Percentiles rank a stretch among this genome's conserved stretches.
phyloP scores from a whole-genome alignment of 2,797 vertebrate genomes.

The Oryzias sinensis region DNA sequence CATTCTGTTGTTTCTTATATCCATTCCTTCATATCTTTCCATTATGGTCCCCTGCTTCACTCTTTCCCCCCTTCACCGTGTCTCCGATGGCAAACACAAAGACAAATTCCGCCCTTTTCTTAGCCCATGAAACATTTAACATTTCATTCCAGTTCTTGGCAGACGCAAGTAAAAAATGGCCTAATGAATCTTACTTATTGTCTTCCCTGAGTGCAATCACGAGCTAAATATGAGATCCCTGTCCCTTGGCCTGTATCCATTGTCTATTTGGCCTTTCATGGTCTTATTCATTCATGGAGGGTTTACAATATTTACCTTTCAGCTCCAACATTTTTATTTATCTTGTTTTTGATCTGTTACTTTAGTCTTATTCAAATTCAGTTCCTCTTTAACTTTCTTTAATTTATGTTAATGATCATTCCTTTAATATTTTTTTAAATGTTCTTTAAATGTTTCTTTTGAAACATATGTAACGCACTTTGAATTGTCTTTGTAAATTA shows the following conservation, averaged over 20 bases:
- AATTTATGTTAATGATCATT: too few species aligned
- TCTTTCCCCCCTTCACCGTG: constrained; percentile 45
- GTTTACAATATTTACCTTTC: constrained; percentile 54
- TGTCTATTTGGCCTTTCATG: constrained; percentile 66
- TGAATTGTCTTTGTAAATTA: too few species aligned
- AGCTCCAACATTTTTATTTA: constrained; percentile 18
- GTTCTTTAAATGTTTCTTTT: too few species aligned
- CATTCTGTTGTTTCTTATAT: constrained; percentile 49
- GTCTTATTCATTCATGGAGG: constrained; percentile 47
- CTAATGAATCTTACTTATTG: constrained; percentile 99
- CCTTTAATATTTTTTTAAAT: too few species aligned
- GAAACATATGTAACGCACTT: too few species aligned
- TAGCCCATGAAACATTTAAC: constrained; percentile 99
- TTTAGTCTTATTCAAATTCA: too few species aligned
- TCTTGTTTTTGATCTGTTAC: too few species aligned
- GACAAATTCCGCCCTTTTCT: constrained; percentile 98
- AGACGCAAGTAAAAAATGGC: constrained; percentile 98
- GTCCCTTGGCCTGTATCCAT: constrained; percentile 73
- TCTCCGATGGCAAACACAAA: constrained; percentile 91
- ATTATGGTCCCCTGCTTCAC: constrained; percentile 42
- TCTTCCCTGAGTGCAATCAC: constrained; percentile 88
- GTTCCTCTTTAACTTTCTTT: too few species aligned
- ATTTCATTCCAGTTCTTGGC: constrained; percentile 99
- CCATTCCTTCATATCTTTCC: constrained; percentile 53
- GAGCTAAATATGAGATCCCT: constrained; percentile 91